Evolutionary conservation across 2,797 vertebrate species (phyloP).

Genomic region (Chrysocyon brachyurus): DNA sequence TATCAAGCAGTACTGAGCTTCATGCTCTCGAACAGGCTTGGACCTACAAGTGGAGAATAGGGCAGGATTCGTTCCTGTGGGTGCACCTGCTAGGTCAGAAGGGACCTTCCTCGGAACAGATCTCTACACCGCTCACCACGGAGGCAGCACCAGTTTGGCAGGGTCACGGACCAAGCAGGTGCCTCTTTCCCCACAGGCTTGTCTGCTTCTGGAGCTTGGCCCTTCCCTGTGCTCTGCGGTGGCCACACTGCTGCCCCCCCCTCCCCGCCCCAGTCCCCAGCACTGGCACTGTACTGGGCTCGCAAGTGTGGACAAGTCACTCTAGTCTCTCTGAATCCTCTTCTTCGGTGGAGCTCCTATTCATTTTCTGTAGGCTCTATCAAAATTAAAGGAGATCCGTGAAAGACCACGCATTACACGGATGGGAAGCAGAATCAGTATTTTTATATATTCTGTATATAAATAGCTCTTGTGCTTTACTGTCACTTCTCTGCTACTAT

Average conservation of each 20-base stretch:
- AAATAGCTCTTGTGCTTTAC: not conserved
- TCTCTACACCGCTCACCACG: not conserved
- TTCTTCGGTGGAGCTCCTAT: not conserved
- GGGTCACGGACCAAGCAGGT: not conserved
- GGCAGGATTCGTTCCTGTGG: not conserved
- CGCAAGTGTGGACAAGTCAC: not conserved
- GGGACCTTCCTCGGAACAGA: not conserved
- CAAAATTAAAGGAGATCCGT: conserved; percentile 1
- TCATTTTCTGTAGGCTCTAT: not conserved
- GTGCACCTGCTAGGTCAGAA: not conserved
- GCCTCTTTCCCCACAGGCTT: not conserved
- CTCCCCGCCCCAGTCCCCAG: not conserved
- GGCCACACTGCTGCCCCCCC: too few relatives aligned
- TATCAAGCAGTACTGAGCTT: conserved; percentile 31
- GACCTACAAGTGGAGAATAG: not conserved
- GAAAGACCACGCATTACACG: not conserved
- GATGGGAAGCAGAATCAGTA: not conserved
- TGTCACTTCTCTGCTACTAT: not conserved
- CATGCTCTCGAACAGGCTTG: not conserved
- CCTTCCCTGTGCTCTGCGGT: not conserved
- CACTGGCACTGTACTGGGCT: not conserved
- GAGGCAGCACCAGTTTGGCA: not conserved
- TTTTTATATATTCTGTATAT: not conserved
- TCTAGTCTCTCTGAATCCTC: not conserved
- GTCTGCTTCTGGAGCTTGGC: not conserved